Evolutionary conservation across 2,113 vertebrate species (phyloP).

Genomic region (Psilopsiagon aymara): DNA sequence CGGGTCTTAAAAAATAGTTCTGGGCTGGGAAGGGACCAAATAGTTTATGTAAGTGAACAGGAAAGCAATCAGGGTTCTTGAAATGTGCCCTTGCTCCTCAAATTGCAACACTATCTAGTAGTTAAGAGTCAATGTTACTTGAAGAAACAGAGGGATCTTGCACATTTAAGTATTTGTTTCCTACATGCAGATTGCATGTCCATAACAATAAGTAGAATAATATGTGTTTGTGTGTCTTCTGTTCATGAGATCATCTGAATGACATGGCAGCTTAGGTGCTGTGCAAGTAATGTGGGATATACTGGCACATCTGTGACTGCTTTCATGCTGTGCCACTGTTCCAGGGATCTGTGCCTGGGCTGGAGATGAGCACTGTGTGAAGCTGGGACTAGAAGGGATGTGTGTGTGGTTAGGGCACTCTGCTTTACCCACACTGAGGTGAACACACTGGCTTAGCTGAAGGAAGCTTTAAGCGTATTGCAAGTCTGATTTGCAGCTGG

Average conservation of each 20-base stretch:
- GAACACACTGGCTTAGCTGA: background rate
- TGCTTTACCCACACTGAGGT: background rate
- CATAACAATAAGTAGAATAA: background rate
- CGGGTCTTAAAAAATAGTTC: background rate
- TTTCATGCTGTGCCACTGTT: background rate
- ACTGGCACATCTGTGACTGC: background rate
- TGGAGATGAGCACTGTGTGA: background rate
- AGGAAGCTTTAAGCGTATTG: background rate
- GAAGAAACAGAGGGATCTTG: background rate
- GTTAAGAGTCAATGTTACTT: background rate
- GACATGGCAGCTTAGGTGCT: background rate
- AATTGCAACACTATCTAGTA: background rate
- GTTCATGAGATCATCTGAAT: background rate
- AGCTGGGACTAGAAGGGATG: background rate
- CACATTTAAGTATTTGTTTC: background rate
- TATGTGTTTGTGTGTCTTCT: background rate
- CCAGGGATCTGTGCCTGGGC: background rate
- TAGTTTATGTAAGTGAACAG: background rate
- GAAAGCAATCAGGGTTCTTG: background rate
- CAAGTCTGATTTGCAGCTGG: background rate
- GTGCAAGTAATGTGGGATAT: background rate
- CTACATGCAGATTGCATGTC: background rate
- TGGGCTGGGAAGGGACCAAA: background rate
- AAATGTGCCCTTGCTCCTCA: background rate
- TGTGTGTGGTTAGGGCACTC: accelerated